Percentiles rank a stretch among this genome's conserved stretches.
Evolutionary conservation across 2,797 vertebrate species (phyloP).

Genomic region (Falco naumanni): DNA sequence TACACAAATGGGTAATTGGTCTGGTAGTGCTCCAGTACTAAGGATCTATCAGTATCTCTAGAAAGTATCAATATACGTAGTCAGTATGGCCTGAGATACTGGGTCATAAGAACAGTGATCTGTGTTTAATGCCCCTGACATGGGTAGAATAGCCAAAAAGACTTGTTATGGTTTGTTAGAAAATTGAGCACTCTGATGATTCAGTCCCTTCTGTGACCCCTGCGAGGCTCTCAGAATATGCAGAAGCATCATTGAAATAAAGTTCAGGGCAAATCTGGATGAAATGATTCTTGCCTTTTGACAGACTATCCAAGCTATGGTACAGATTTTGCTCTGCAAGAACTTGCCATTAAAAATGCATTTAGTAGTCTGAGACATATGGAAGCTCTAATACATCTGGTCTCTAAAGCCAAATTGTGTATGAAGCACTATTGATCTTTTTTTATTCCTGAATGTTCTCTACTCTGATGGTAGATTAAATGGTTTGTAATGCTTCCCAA

Average conservation of each 20-base stretch:
- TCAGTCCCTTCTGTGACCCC: background rate
- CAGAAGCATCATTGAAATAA: background rate
- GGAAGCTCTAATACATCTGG: constrained; percentile 67
- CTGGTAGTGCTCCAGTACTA: background rate
- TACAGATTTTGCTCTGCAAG: constrained; percentile 64
- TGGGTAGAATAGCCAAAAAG: background rate
- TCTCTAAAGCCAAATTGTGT: constrained; percentile 66
- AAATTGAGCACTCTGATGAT: background rate
- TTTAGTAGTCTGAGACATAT: constrained; percentile 72
- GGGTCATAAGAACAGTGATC: background rate
- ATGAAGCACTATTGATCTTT: constrained; percentile 47
- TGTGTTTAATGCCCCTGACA: background rate
- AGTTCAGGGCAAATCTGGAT: constrained; percentile 31
- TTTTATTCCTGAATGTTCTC: constrained; percentile 56
- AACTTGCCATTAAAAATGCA: constrained; percentile 68
- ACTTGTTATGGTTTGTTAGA: background rate
- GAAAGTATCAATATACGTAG: background rate
- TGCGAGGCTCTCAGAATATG: background rate
- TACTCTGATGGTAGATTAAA: constrained; percentile 55
- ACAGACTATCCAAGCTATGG: constrained; percentile 35
- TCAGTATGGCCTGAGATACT: background rate
- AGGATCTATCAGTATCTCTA: background rate
- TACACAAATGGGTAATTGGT: background rate
- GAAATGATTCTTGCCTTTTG: constrained; percentile 30
- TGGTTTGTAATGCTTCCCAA: constrained; percentile 52